Conservation (phyloP, 2,797 vertebrate genomes). For the Bovichtus diacanthus region DNA sequence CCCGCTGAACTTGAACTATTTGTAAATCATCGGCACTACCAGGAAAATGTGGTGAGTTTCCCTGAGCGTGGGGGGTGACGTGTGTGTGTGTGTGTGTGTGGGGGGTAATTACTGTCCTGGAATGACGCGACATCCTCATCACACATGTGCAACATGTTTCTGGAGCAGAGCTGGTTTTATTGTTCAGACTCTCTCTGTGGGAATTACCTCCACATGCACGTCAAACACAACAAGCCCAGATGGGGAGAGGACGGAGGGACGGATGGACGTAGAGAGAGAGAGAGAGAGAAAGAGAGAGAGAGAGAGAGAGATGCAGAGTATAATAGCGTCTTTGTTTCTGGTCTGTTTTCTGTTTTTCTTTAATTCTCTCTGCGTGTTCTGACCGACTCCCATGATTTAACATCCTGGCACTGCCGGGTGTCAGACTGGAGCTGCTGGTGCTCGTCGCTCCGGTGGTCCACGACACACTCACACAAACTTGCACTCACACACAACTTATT, state of each 20-base stretch:
- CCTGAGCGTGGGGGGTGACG: background rate
- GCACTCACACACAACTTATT: background rate
- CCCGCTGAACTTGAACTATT: background rate
- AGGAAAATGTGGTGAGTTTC: background rate
- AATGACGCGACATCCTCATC: constrained; percentile 7
- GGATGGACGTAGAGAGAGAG: background rate
- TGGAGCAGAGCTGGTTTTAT: constrained; percentile 19
- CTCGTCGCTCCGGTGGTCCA: constrained; percentile 38
- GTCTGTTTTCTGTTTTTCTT: constrained; percentile 27
- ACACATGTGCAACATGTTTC: constrained; percentile 35
- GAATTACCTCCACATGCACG: constrained; percentile 13
- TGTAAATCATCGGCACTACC: background rate
- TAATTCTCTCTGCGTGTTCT: background rate
- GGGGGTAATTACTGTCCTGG: constrained; percentile 2
- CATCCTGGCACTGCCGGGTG: constrained; percentile 44
- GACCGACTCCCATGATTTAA: constrained; percentile 53
- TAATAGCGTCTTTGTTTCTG: constrained; percentile 63
- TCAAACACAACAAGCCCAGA: constrained; percentile 5
- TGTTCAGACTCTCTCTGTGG: constrained; percentile 9
- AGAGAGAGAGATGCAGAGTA: constrained; percentile 19
- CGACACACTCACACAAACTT: too few species aligned
- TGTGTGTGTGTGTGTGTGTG: too few species aligned
- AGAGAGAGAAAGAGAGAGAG: too few species aligned
- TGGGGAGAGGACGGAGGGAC: background rate
- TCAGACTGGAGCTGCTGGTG: constrained; percentile 32